Base-by-base conservation (phyloP, 2,797 vertebrate species). In the Podarcis siculus region DNA sequence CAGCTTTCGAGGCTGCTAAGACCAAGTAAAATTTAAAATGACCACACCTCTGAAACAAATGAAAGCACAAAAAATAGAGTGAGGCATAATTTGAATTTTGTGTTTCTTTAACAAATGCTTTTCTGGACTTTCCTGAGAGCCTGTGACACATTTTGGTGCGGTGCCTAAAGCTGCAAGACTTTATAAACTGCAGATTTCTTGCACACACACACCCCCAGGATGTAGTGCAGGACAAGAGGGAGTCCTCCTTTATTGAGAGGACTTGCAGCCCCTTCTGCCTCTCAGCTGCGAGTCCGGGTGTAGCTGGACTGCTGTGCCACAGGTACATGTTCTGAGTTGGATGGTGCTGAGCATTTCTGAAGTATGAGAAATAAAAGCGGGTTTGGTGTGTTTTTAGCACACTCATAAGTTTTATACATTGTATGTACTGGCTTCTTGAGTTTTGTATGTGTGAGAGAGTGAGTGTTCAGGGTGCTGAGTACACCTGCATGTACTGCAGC, bases 341-440 rank as follows among this genome's bases (percentile, higher is more conserved):
- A 88, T 17, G 78, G 78, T 88, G 89, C 25, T 17, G 69, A 93
- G 91, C 85, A 39, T 95, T 95, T 96, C 95, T 95, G 95, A 95
- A 95, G 95, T 95, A 89, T 90, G 94, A 96, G 93, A 96, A 94
- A 95, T 93, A 92, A 86, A 96, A 96, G 95, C 93, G 93, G 96
- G 96, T 96, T 96, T 95, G 96, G 96, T 97, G 97, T 95, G 2
- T 94, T 97, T 97, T 97, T 97, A 97, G 97, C 97, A 97, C 97
- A 94, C 90, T 83, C 92, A 85, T 96, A 89, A 90, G 86, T 97
- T 96, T 97, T 95, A 96, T 96, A 95, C 95, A 92, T 95, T 94
- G 92, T 95, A 96, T 93, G 95, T 96, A 96, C 84, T 79, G 95
- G 94, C 91, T 93, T 95, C 96, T 93, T 96, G 93, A 89, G 89